phyloP scores from a whole-genome alignment of 2,888 invertebrate species.

The Morpho deidamia region DNA sequence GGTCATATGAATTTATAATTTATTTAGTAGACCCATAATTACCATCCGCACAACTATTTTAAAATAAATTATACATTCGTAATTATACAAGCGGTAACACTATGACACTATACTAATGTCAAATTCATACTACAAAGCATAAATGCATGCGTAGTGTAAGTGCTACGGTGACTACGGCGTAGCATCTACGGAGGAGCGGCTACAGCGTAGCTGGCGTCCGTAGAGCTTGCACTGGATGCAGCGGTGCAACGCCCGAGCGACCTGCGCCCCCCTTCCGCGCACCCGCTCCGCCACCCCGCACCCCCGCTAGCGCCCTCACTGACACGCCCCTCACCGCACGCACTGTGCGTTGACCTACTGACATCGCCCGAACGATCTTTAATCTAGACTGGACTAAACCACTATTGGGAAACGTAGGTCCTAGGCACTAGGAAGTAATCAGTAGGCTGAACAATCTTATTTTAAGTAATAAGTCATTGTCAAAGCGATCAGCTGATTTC shows the following conservation, averaged over 20 bases:
- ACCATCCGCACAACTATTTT: conserved; percentile 5
- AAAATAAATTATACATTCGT: conserved; percentile 4
- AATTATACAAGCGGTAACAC: conserved; percentile 11
- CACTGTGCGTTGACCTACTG: conserved; percentile 74
- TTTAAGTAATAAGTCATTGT: neutral
- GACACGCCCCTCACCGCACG: conserved; percentile 50
- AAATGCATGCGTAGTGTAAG: conserved; percentile 25
- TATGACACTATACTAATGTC: conserved; percentile 16
- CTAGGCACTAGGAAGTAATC: conserved; percentile 11
- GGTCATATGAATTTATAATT: no score
- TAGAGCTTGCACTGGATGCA: conserved; percentile 63
- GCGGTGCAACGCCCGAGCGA: conserved; percentile 66
- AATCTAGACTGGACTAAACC: conserved; percentile 52
- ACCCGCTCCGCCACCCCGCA: conserved; percentile 25
- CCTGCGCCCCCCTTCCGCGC: conserved; percentile 29
- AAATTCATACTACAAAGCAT: conserved; percentile 26
- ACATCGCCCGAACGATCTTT: conserved; percentile 57
- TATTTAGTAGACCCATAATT: neutral
- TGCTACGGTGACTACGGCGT: conserved; percentile 36
- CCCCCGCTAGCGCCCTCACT: conserved; percentile 28
- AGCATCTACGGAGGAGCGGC: conserved; percentile 29
- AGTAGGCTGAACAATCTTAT: conserved; percentile 20
- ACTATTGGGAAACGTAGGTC: conserved; percentile 17
- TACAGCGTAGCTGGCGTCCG: conserved; percentile 52
- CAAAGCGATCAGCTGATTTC: conserved; percentile 18